These are phyloP conservation scores for Dasypolia templi DNA, from an alignment of 2,888 invertebrate species.

Conservation along the genomic window DNA sequence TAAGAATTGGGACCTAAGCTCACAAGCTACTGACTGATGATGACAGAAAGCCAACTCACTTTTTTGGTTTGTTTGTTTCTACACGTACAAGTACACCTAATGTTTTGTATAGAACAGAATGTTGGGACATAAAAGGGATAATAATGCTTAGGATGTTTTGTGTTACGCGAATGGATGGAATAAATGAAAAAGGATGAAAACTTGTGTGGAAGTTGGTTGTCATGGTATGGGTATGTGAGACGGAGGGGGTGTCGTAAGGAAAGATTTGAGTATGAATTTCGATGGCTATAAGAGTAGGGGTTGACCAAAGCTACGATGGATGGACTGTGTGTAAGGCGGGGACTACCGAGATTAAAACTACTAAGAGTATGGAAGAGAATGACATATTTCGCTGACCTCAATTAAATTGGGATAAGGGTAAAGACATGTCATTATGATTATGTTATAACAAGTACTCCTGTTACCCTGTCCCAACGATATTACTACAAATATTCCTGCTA, in stretches of 20 bases:
- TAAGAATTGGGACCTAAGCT: not conserved
- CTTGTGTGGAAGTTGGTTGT: not conserved
- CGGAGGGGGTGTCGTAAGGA: too few relatives aligned
- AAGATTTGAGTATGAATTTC: not conserved
- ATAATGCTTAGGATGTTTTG: not conserved
- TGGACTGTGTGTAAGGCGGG: not conserved
- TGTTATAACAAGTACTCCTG: too few relatives aligned
- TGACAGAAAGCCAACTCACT: conserved; percentile 4
- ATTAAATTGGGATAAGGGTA: not conserved
- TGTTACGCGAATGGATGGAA: not conserved
- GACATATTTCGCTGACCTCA: not conserved
- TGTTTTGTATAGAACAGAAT: not conserved
- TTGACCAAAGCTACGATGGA: not conserved
- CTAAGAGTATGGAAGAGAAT: not conserved
- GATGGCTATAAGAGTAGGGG: not conserved
- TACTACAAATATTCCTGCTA: too few relatives aligned
- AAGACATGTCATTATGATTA: too few relatives aligned
- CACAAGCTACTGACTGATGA: conserved; percentile 19
- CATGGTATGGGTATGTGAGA: too few relatives aligned
- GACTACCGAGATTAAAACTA: not conserved
- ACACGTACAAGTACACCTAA: not conserved
- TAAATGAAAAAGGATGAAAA: not conserved
- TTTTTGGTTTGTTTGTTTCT: not conserved
- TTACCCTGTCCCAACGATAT: too few relatives aligned
- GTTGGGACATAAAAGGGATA: not conserved